Evolutionary conservation across 2,113 vertebrate genomes (phyloP), one percentile per base, ranked within the genome.

Genomic region (Nycticorax nycticorax): DNA sequence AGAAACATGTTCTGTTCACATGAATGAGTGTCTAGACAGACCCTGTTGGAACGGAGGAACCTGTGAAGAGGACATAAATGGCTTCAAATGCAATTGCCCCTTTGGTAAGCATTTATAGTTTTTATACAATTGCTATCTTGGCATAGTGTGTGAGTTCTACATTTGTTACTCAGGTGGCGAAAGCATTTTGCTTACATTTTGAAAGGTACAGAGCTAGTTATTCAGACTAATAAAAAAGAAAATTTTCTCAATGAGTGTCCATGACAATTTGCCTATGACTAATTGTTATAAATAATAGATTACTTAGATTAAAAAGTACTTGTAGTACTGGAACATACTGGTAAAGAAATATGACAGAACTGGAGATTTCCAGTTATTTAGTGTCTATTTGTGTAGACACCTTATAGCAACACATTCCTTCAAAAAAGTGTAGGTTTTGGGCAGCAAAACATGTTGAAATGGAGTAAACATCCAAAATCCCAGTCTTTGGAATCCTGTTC

Each of bases 41-140:
- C 97, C 97, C 41, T 98, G 98, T 93, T 96, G 98, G 93, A 98
- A 98, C 41, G 96, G 98, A 96, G 98, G 98, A 88, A 98, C 96
- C 10, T 99, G 98, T 97, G 91, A 98, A 95, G 98, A 98, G 93
- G 83, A 96, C 60, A 81, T 92, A 91, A 98, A 96, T 96, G 97
- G 96, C 86, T 98, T 98, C 93, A 97, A 96, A 94, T 99, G 98
- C 97, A 94, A 94, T 62, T 99, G 98, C 90, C 97, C 92, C 62
- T 52, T 88, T 67, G 98, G 98, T 99, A 97, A 98, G 98, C 60
- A 95, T 73, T 77, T 78, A 59, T 21, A 14, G 3, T 35, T 87
- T 88, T 82, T n/a, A 35, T 78, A n/a, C 15, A 50, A 12, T 47
- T 91, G 9, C 15, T 85, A 26, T 0, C 1, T 87, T 79, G 50